These are phyloP conservation scores for Xanthorhoe spadicearia DNA, from an alignment of 2,888 invertebrate genomes.

Conservation along the genomic window DNA sequence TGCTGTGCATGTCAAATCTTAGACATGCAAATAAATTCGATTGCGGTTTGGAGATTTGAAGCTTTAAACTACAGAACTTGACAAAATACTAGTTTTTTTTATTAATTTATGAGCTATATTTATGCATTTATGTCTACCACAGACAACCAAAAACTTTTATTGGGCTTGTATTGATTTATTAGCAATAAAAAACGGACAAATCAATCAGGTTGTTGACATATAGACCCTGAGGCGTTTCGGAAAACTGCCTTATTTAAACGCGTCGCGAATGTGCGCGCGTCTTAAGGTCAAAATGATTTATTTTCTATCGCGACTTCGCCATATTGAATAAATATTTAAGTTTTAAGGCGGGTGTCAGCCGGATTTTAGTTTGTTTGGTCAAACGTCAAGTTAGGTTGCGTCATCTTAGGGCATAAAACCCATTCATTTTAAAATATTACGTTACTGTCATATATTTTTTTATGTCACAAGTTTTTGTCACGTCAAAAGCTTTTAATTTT, in stretches of 20 bases:
- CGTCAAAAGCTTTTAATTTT: constrained; percentile 33
- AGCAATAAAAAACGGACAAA: not conserved
- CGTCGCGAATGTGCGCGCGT: constrained; percentile 36
- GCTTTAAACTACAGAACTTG: no score
- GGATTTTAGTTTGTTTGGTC: constrained; percentile 62
- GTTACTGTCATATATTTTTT: constrained; percentile 30
- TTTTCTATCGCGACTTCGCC: constrained; percentile 41
- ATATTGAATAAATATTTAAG: constrained; percentile 63
- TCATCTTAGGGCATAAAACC: constrained; percentile 58
- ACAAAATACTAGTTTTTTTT: no score
- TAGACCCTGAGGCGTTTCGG: constrained; percentile 9
- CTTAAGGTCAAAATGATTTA: constrained; percentile 45
- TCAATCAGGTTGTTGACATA: not conserved
- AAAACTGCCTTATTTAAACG: constrained; percentile 4
- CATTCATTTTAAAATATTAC: constrained; percentile 33
- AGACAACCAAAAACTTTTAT: no score
- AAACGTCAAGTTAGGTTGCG: constrained; percentile 52
- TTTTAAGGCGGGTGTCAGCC: constrained; percentile 59
- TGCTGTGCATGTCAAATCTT: not conserved
- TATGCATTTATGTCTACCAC: no score
- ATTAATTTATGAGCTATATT: no score
- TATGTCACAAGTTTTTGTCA: constrained; percentile 23
- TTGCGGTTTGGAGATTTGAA: no score
- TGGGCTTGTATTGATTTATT: no score
- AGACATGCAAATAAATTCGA: not conserved